Conservation (phyloP, 1,140 invertebrate genomes). For the Micrasema minimum region DNA sequence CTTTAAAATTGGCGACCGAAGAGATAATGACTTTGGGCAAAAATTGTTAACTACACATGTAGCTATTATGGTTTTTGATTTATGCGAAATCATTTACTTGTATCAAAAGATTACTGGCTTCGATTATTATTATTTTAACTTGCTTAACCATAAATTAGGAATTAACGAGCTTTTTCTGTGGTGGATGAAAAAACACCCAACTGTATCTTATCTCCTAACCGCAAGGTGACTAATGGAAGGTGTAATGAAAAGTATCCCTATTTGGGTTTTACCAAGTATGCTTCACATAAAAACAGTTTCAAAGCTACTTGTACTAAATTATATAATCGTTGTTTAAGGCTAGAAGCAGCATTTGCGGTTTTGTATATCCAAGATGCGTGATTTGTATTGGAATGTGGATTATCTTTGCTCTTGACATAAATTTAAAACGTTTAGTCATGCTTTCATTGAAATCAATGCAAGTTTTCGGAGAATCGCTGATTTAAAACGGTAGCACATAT, state of each 20-base stretch:
- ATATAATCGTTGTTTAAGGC: slow-evolving; percentile 2
- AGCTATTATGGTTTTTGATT: too few species aligned
- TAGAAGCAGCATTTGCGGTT: slow-evolving; percentile 9
- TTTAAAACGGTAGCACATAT: too few species aligned
- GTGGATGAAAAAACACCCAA: not conserved
- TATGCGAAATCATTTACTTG: too few species aligned
- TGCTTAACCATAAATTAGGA: too few species aligned
- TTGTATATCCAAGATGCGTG: slow-evolving; percentile 14
- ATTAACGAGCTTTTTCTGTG: too few species aligned
- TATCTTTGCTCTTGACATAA: slow-evolving; percentile 28
- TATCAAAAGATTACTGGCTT: too few species aligned
- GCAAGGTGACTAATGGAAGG: not conserved
- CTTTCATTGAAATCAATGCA: not conserved
- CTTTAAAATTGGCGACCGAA: too few species aligned
- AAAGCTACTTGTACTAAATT: too few species aligned
- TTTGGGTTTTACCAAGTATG: slow-evolving; percentile 8
- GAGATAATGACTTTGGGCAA: too few species aligned
- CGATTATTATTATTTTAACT: too few species aligned
- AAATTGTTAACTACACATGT: too few species aligned
- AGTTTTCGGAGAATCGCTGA: too few species aligned
- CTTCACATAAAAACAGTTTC: slow-evolving; percentile 2
- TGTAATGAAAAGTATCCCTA: not conserved
- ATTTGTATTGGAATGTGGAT: slow-evolving; percentile 19
- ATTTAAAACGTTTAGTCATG: not conserved
- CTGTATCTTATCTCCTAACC: slow-evolving; percentile 3